Evolutionary conservation across 2,888 invertebrate species (phyloP), one percentile per base, ranked within the genome.

Genomic region (Nemotelus nigrinus): DNA sequence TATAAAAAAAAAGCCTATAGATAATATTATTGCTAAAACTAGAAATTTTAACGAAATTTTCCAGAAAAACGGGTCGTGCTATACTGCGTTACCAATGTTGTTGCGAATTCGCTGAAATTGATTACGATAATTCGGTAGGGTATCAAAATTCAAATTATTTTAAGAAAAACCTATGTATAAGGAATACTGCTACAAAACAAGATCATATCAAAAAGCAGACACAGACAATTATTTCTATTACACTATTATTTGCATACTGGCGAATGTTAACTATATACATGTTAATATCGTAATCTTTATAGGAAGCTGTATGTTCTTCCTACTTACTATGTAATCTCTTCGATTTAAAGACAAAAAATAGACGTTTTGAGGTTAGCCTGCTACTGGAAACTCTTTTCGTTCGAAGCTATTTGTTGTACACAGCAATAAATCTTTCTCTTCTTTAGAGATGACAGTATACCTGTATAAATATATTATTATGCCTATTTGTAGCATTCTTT

Each of bases 31-130:
- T 70, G 53, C 64, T 63, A 72, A 39, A 68, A 67, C 65, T 41
- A 79, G 58, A 76, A 77, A 78, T 78, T 78, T 78, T 81, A 80
- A 80, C 80, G 81, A 82, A 82, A 82, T 85, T 84, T 87, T 87
- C 85, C 87, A 87, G 87, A 86, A 87, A 87, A 85, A 86, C 86
- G 86, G 87, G 87, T 85, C 87, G 87, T 83, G 87, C 87, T 85
- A 86, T 87, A 83, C 86, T 87, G 82, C 87, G 86, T 83, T 86
- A 87, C 85, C 87, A 87, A 85, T 87, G 87, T 87, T 87, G 87
- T 87, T 87, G 87, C 85, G 87, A 87, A 85, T 86, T 86, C 85
- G 87, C 86, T 82, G 87, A 87, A 85, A 86, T 86, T 85, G 86
- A 86, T 85, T 87, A 86, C 84, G 84, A 86, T 83, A 86, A 87